phyloP scores from a whole-genome alignment of 2,888 invertebrate genomes.

The Parelbella ahira region DNA sequence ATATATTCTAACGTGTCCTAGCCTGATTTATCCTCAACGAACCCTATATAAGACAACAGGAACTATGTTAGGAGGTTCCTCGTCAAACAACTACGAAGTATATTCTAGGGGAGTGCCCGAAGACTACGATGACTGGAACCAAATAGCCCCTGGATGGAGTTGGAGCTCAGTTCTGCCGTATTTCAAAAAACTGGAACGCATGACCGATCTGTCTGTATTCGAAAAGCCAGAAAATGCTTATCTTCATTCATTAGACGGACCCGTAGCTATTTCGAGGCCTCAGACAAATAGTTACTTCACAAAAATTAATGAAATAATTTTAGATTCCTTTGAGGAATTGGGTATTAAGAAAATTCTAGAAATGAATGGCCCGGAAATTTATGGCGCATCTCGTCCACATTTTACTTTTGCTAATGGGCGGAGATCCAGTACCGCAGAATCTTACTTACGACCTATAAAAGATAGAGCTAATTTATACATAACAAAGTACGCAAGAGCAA shows the following conservation, averaged over 20 bases:
- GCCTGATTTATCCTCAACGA: too few relatives aligned
- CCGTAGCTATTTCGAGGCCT: slow-evolving; percentile 41
- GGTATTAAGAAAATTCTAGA: slow-evolving; percentile 40
- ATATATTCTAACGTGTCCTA: too few relatives aligned
- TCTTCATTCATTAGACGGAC: slow-evolving; percentile 41
- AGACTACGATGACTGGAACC: slow-evolving; percentile 42
- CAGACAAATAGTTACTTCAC: slow-evolving; percentile 34
- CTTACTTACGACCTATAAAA: slow-evolving; percentile 47
- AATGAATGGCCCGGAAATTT: slow-evolving; percentile 37
- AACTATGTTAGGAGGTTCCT: slow-evolving; percentile 43
- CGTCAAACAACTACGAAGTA: slow-evolving; percentile 40
- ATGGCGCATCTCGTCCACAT: slow-evolving; percentile 40
- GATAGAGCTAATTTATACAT: slow-evolving; percentile 51
- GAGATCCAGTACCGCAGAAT: slow-evolving; percentile 62
- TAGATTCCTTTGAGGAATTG: slow-evolving; percentile 39
- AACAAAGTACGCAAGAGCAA: slow-evolving; percentile 52
- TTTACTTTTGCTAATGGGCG: slow-evolving; percentile 49
- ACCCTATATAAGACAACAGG: slow-evolving; percentile 37
- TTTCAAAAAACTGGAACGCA: slow-evolving; percentile 43
- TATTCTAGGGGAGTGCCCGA: slow-evolving; percentile 41
- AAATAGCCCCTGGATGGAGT: slow-evolving; percentile 40
- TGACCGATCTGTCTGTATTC: slow-evolving; percentile 38
- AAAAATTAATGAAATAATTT: slow-evolving; percentile 32
- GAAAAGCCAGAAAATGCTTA: slow-evolving; percentile 31
- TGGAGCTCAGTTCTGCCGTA: slow-evolving; percentile 40